Evolutionary conservation across 2,888 invertebrate genomes (phyloP).

Genomic region (Agrochola macilenta): DNA sequence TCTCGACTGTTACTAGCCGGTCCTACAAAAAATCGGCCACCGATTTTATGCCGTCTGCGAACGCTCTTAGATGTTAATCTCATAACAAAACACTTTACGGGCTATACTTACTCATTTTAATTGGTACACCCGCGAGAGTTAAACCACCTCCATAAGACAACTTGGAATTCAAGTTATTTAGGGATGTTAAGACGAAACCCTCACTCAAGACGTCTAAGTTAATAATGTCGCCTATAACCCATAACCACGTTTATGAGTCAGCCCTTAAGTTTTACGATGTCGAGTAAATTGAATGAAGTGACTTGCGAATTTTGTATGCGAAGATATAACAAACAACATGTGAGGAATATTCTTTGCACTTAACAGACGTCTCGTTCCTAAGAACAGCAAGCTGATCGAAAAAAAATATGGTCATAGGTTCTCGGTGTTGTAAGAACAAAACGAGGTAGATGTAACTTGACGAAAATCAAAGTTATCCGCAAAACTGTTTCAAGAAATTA

Average conservation of each 20-base stretch:
- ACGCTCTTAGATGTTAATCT: conserved; percentile 14
- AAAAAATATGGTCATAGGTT: not conserved
- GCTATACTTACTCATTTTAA: conserved; percentile 30
- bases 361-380: not conserved
- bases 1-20: too few relatives aligned
- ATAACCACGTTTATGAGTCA: conserved; percentile 76
- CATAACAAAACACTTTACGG: conserved; percentile 38
- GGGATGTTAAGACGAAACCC: conserved; percentile 57
- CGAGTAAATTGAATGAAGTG: conserved; percentile 62
- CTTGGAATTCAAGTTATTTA: conserved; percentile 46
- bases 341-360: not conserved
- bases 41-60: too few relatives aligned
- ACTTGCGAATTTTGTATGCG: conserved; percentile 48
- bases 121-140: conserved; percentile 30
- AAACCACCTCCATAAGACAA: conserved; percentile 26
- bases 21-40: too few relatives aligned
- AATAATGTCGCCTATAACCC: conserved; percentile 74
- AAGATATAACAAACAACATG: conserved; percentile 33
- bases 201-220: conserved; percentile 63
- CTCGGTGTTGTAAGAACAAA: not conserved
- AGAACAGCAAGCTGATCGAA: too few relatives aligned
- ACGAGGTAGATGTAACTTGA: not conserved
- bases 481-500: not conserved
- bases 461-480: not conserved
- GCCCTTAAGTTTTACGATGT: conserved; percentile 76